Evolutionary conservation across 2,888 invertebrate species (phyloP), one percentile per base, ranked within the genome.

Genomic region (Coelogynopora nodosa): DNA sequence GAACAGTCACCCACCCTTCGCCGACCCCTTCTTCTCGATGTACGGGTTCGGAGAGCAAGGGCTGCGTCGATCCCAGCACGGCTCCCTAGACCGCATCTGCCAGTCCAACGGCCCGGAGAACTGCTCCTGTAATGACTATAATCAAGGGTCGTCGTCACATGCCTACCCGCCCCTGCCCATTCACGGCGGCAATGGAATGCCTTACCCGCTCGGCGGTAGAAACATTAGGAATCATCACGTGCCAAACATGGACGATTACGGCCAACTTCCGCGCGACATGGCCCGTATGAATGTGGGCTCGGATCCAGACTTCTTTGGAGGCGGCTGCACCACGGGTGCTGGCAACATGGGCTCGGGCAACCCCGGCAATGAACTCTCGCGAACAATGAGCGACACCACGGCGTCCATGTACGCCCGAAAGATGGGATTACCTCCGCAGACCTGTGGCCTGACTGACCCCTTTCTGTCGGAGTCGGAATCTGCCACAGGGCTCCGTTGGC

Each of bases 1-100:
- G 74, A 74, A 74, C 74, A 74, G 74, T 23, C 74, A 74, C 27
- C 74, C 74, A 23, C 74, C 74, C 74, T 74, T 74, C 74, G 74
- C 74, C 2, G 74, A 74, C 27, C 74, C 74, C 27, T 23, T 74
- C 74, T 74, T 74, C 74, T 74, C 74, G 23, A 74, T 74, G 74
- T 74, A 74, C 27, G 74, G 74, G 23, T 13, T 74, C 74, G 74
- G 74, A 13, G 74, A 74, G 27, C 74, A 5, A 13, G 74, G 74
- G 27, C 74, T 74, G 2, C 74, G 74, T 13, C 74, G 74, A 5
- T 74, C 74, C 74, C 74, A 74, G 27, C 74, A 74, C 23, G 74
- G 74, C 23, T 74, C 74, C 74, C 23, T 74, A 2, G 74, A 74
- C 74, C 74, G 74, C 23, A 74, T 74, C 23, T 13, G 74, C 23